A percentile compares a stretch with the other conserved stretches of the same genome.
phyloP scores from a whole-genome alignment of 2,888 invertebrate species.

The Diarsia brunnea region DNA sequence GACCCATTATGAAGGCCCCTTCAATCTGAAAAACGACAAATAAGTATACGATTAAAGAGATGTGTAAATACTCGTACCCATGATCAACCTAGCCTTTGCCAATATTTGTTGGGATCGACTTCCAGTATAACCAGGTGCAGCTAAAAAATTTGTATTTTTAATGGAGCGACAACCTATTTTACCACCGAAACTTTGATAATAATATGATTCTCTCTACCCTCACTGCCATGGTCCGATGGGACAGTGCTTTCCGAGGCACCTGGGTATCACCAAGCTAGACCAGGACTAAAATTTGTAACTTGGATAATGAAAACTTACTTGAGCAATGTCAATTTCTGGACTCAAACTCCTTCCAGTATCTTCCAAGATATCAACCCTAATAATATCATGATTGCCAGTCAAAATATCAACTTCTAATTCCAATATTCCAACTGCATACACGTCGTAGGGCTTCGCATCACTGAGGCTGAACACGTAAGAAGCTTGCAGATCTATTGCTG shows the following conservation, averaged over 20 bases:
- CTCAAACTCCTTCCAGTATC: conserved; percentile 94
- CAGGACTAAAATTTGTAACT: neutral
- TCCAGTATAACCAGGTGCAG: neutral
- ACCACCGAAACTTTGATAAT: neutral
- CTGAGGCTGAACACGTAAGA: conserved; percentile 88
- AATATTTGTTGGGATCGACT: neutral
- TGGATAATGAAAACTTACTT: conserved; percentile 80
- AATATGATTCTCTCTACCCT: neutral
- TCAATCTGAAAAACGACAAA: conserved; percentile 87
- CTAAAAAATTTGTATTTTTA: neutral
- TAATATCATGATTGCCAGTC: conserved; percentile 93
- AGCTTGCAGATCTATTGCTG: conserved; percentile 91
- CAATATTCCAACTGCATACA: conserved; percentile 92
- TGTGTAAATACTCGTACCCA: neutral
- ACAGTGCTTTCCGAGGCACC: neutral
- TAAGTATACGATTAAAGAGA: neutral
- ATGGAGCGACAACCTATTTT: neutral
- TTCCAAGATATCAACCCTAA: conserved; percentile 93
- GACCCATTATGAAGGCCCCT: conserved; percentile 94
- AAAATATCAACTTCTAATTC: conserved; percentile 95
- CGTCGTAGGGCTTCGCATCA: conserved; percentile 90
- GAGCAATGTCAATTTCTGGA: conserved; percentile 94
- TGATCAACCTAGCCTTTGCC: neutral
- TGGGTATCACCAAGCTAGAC: neutral
- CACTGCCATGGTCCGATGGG: neutral